A percentile compares a stretch with the other conserved stretches of the same genome.
Conservation (phyloP, 2,797 vertebrate genomes). For the Tangara arthus region DNA sequence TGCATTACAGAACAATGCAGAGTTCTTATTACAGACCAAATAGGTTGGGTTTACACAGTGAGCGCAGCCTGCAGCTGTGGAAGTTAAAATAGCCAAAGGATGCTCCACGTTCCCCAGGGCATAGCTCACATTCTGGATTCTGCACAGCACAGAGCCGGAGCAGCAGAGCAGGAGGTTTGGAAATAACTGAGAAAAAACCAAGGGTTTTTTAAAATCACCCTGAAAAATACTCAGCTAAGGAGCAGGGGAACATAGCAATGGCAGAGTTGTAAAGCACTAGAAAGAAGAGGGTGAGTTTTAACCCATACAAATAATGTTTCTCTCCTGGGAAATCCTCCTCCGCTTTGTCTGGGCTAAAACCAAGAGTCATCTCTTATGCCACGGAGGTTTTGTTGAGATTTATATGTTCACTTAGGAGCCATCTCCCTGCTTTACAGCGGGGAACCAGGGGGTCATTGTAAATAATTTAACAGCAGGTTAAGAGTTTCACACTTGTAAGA, state of each 20-base stretch:
- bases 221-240: not conserved
- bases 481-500: not conserved
- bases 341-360: not conserved
- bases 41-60: not conserved
- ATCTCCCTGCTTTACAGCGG: not conserved
- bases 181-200: fast-evolving
- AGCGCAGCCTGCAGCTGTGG: not conserved
- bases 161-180: not conserved
- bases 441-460: not conserved
- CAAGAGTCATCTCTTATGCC: not conserved
- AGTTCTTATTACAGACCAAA: not conserved
- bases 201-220: not conserved
- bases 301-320: not conserved
- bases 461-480: not conserved
- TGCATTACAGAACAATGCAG: not conserved
- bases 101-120: not conserved
- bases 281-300: not conserved
- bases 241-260: not conserved
- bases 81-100: slow-evolving; percentile 41
- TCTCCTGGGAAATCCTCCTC: not conserved
- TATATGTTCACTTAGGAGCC: not conserved
- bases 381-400: not conserved
- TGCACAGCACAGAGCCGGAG: not conserved
- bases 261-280: not conserved
- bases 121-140: slow-evolving; percentile 13